Conservation (phyloP, 2,113 vertebrate genomes). For the Epinephelus fuscoguttatus region DNA sequence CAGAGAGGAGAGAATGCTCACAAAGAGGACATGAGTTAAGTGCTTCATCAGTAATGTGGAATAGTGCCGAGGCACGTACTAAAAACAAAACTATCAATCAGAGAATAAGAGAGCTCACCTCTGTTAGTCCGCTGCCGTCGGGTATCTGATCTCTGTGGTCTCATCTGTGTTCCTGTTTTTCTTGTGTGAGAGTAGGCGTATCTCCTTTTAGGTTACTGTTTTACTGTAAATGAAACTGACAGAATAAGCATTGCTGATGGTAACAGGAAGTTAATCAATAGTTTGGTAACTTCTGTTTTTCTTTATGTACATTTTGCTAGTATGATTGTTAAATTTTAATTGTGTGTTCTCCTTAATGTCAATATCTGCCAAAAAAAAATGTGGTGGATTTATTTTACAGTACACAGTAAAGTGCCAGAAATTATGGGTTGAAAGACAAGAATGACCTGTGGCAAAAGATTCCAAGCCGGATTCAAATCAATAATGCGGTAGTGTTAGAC, state of each 20-base stretch:
- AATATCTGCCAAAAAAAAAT: no score
- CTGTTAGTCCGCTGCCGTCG: not conserved
- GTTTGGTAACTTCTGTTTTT: no score
- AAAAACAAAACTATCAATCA: not conserved
- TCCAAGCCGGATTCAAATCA: no score
- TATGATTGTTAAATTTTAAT: no score
- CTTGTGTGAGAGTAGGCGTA: not conserved
- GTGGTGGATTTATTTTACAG: no score
- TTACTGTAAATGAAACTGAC: constrained; percentile 29
- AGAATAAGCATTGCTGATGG: not conserved
- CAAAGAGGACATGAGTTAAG: not conserved
- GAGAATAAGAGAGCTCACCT: constrained; percentile 24
- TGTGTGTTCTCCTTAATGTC: no score
- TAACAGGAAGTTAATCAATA: no score
- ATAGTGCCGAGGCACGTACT: not conserved
- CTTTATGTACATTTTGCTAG: no score
- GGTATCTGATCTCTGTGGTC: not conserved
- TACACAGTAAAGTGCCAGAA: no score
- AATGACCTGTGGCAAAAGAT: no score
- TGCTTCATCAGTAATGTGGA: not conserved
- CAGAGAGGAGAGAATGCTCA: not conserved
- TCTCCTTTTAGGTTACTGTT: not conserved
- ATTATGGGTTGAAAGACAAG: no score
- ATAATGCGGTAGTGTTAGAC: no score
- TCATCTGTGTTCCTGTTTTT: not conserved